Conservation (phyloP, 2,888 invertebrate genomes). For the Pinctada fucata region DNA sequence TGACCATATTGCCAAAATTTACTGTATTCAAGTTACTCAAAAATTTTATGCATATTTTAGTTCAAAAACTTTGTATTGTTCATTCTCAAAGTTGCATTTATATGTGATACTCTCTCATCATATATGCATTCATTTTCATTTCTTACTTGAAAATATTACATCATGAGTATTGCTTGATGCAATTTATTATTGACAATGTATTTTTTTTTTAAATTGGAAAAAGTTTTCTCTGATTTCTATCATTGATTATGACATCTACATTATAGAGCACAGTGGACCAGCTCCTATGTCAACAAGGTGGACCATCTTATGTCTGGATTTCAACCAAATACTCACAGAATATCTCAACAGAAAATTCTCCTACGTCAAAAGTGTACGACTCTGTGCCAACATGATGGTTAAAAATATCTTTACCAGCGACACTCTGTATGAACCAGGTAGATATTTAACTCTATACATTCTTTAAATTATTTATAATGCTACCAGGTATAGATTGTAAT, state of each 20-base stretch:
- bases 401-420: conserved; percentile 76
- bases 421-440: conserved; percentile 75
- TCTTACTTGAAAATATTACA: no score
- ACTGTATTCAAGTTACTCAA: not conserved
- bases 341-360: conserved; percentile 74
- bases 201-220: no score
- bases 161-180: no score
- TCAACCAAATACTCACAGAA: conserved; percentile 72
- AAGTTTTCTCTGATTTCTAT: no score
- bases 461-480: not conserved
- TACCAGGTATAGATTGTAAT: no score
- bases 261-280: conserved; percentile 70
- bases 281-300: conserved; percentile 73
- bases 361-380: conserved; percentile 71
- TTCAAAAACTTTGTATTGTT: no score
- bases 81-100: no score
- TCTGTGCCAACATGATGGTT: conserved; percentile 76
- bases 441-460: conserved; percentile 8
- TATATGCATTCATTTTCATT: no score
- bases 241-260: not conserved
- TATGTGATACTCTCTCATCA: no score
- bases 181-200: no score
- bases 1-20: not conserved
- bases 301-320: conserved; percentile 75
- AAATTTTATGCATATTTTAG: no score